These are phyloP conservation scores for Heliothis peltigera DNA, from an alignment of 2,888 invertebrate species.

Conservation along the genomic window DNA sequence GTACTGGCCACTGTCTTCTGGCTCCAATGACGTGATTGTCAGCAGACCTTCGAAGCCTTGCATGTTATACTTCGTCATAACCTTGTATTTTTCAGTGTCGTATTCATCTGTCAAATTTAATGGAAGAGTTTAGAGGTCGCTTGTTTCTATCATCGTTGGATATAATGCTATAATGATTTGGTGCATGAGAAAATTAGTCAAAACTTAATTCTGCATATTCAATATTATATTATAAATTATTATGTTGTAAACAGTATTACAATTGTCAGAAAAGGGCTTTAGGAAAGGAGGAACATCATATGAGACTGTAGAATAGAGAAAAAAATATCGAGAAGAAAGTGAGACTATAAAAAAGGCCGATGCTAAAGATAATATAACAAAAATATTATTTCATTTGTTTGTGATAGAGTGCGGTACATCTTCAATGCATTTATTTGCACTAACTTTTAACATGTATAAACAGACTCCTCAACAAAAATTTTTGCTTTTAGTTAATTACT, in stretches of 20 bases:
- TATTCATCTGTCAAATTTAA: constrained; percentile 64
- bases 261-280: too few relatives aligned
- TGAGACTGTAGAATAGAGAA: too few relatives aligned
- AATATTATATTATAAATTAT: too few relatives aligned
- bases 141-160: background rate
- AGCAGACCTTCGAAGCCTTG: constrained; percentile 80
- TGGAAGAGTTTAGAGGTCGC: background rate
- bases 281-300: too few relatives aligned
- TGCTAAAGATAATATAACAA: too few relatives aligned
- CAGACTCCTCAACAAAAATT: background rate
- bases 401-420: background rate
- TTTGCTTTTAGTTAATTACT: too few relatives aligned
- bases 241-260: too few relatives aligned
- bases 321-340: too few relatives aligned
- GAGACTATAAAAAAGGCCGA: too few relatives aligned
- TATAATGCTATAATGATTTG: too few relatives aligned
- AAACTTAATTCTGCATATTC: too few relatives aligned
- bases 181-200: too few relatives aligned
- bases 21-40: constrained; percentile 74
- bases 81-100: constrained; percentile 72
- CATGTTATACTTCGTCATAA: constrained; percentile 78
- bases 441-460: background rate
- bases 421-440: constrained; percentile 7
- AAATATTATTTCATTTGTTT: background rate
- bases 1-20: constrained; percentile 77